A percentile compares a stretch with the other conserved stretches of the same genome.
phyloP scores from a whole-genome alignment of 53 echinoderm and acorn worm genomes.

The Paracentrotus lividus region DNA sequence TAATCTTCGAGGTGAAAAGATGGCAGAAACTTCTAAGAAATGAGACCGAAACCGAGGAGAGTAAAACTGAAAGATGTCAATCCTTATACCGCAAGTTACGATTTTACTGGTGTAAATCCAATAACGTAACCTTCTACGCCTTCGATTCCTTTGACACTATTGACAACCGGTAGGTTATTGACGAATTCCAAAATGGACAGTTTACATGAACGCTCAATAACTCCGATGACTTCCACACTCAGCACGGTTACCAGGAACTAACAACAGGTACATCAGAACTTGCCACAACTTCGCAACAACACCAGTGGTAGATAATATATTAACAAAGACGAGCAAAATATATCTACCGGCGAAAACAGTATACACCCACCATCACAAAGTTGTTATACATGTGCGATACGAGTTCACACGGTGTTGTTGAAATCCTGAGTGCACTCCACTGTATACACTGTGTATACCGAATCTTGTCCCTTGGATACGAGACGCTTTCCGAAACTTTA shows the following conservation, averaged over 20 bases:
- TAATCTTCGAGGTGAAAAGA: background rate
- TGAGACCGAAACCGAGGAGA: background rate
- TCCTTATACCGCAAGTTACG: background rate
- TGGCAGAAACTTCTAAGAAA: background rate
- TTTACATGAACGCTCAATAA: background rate
- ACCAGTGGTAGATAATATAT: background rate
- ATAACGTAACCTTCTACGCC: background rate
- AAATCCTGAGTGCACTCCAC: background rate
- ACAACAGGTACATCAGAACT: background rate
- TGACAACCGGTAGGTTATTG: background rate
- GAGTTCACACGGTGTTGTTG: background rate
- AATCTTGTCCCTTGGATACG: conserved; percentile 1
- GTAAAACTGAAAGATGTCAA: background rate
- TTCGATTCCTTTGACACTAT: background rate
- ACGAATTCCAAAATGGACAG: background rate
- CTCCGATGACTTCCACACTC: background rate
- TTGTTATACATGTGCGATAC: background rate
- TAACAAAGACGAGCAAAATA: background rate
- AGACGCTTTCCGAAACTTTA: conserved; percentile 36
- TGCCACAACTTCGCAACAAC: conserved; percentile 9
- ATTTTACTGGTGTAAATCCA: conserved; percentile 19
- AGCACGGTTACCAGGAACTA: background rate
- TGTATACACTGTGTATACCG: background rate
- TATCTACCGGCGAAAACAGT: background rate
- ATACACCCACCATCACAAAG: background rate